Evolutionary conservation across 2,113 vertebrate species (phyloP), one percentile per base, ranked within the genome.

Genomic region (Gavialis gangeticus): DNA sequence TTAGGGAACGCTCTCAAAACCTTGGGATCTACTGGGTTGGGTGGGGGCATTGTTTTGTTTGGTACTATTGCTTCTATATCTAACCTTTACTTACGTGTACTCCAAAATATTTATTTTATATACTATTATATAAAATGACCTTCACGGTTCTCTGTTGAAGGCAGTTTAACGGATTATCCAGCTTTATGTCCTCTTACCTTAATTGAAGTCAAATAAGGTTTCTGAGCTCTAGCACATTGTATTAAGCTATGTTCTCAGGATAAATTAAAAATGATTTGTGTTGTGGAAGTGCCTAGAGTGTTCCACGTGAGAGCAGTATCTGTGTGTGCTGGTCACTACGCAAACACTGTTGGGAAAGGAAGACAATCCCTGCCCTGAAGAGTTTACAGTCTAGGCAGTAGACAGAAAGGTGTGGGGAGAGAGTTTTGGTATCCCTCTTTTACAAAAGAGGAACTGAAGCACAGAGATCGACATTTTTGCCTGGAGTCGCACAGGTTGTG

Each of bases 121-220:
- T 62, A 62, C 19, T 46, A 46, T 21, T 69, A 4, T 55, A 75
- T 8, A 90, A 12, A 87, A 92, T 21, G 34, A 56, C 24, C 46
- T 37, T 56, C 6, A 77, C 9, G 2, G 0, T 54, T 85, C 76
- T 56, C 24, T 17, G 62, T 25, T 89, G 63, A 87, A 60, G 25
- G 37, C 3, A 87, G 5, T 46, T 54, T 28, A 75, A 73, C 15
- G 21, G 15, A 76, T 79, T 83, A 62, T 24, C 4, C 22, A 89
- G 8, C 18, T 1, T 76, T 89, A 87, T 85, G 25, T 62, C 54
- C 28, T 84, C 18, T 67, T 57, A 63, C 0, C 2, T 34, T 77
- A 93, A 89, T n/a, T 75, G 37, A 90, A n/a, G 79, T 4, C 34
- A 86, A 59, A 27, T 60, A 84, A 88, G 87, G 18, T 86, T 93